A percentile compares a stretch with the other conserved stretches of the same genome.
These are phyloP conservation scores for Laticauda colubrina DNA, from an alignment of 2,113 vertebrate genomes.

Conservation along the genomic window DNA sequence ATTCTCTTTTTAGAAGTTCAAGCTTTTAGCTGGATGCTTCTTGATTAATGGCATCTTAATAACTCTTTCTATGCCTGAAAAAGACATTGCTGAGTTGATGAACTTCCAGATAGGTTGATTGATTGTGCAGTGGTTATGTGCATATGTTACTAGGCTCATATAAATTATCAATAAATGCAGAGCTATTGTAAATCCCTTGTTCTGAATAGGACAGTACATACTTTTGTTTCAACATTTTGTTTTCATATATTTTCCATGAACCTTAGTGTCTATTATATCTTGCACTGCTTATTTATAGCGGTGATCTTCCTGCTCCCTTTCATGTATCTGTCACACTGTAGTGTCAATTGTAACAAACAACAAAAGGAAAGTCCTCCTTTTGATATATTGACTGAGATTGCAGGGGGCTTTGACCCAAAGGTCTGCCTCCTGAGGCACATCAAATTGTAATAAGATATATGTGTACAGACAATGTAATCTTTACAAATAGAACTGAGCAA, in stretches of 20 bases:
- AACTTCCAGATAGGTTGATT: slow-evolving; percentile 65
- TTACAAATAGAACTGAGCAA: slow-evolving; percentile 9
- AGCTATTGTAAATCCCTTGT: slow-evolving; percentile 54
- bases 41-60: slow-evolving; percentile 67
- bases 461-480: not conserved
- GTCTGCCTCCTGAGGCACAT: slow-evolving; percentile 15
- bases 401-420: slow-evolving; percentile 13
- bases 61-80: slow-evolving; percentile 54
- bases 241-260: slow-evolving; percentile 41
- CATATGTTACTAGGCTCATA: slow-evolving; percentile 62
- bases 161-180: slow-evolving; percentile 64
- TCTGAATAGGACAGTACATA: slow-evolving; percentile 25
- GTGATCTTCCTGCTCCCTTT: slow-evolving; percentile 37
- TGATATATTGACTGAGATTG: slow-evolving; percentile 30
- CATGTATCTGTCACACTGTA: not conserved
- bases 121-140: slow-evolving; percentile 57
- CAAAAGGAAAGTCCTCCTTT: slow-evolving; percentile 38
- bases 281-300: slow-evolving; percentile 43
- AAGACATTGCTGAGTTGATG: slow-evolving; percentile 53
- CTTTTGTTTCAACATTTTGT: slow-evolving; percentile 47
- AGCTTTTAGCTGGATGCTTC: slow-evolving; percentile 62
- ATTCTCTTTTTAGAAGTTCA: slow-evolving; percentile 53
- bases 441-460: slow-evolving; percentile 2
- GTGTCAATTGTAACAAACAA: slow-evolving; percentile 25
- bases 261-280: slow-evolving; percentile 30